A percentile compares a stretch with the other conserved stretches of the same genome.
Conservation (phyloP, 37 sponge, comb jelly and placozoan genomes). For the Crambe crambe region DNA sequence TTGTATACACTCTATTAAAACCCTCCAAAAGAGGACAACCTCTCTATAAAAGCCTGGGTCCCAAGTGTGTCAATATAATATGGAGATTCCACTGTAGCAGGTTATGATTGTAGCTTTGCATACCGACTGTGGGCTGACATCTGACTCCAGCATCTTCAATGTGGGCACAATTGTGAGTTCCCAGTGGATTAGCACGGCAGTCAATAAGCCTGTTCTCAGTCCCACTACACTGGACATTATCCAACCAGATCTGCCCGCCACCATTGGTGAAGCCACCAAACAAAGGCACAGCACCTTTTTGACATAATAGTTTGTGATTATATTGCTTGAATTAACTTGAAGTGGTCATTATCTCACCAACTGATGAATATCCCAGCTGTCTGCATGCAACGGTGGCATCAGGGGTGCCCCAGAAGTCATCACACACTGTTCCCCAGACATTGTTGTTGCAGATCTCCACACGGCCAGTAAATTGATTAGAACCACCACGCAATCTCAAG, state of each 20-base stretch:
- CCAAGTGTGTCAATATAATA: too few species aligned
- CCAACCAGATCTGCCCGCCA: neutral
- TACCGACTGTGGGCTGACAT: neutral
- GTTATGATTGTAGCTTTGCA: too few species aligned
- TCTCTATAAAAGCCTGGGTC: too few species aligned
- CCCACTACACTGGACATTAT: slow-evolving; percentile 9
- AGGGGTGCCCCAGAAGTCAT: neutral
- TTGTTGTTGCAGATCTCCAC: slow-evolving; percentile 3
- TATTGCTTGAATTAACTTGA: neutral
- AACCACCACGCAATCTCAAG: slow-evolving; percentile 4
- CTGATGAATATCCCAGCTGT: neutral
- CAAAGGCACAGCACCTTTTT: neutral
- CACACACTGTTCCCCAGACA: slow-evolving; percentile 21
- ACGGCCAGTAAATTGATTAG: neutral
- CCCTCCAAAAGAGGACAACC: too few species aligned
- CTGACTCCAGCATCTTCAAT: slow-evolving; percentile 12
- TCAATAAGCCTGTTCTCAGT: neutral
- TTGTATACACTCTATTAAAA: too few species aligned
- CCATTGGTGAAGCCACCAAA: neutral
- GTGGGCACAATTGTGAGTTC: neutral
- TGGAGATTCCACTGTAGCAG: too few species aligned
- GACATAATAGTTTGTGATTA: neutral
- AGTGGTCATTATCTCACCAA: slow-evolving; percentile 1
- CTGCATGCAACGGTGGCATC: slow-evolving; percentile 3
- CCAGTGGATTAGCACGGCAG: slow-evolving; percentile 1